These are phyloP conservation scores for Oceanodroma leucorhoa DNA, from an alignment of 2,797 vertebrate species.

Conservation along the genomic window DNA sequence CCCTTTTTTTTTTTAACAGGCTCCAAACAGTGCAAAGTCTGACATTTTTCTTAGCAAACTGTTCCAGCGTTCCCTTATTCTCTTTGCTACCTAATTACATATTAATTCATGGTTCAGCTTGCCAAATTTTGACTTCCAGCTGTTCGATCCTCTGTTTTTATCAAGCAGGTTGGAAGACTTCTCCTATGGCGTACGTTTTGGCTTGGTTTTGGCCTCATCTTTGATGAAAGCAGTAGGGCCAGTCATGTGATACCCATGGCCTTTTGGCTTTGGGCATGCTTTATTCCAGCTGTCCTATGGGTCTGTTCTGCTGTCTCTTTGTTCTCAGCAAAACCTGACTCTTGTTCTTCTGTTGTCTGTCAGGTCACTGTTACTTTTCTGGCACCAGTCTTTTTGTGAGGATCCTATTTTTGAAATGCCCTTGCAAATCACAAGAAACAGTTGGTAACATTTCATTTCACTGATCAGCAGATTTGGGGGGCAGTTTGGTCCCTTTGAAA, in stretches of 20 bases:
- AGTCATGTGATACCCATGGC: background rate
- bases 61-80: background rate
- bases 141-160: background rate
- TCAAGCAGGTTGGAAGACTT: background rate
- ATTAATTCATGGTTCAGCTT: background rate
- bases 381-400: background rate
- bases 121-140: background rate
- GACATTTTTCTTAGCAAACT: background rate
- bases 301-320: background rate
- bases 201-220: background rate
- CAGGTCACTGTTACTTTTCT: background rate
- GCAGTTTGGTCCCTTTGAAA: background rate
- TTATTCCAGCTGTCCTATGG: background rate
- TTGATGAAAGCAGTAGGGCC: background rate
- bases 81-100: background rate
- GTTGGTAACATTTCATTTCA: background rate
- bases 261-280: background rate
- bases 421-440: background rate
- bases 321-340: background rate
- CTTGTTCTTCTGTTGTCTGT: background rate
- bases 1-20: background rate
- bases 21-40: background rate
- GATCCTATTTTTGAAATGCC: background rate
- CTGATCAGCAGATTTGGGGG: background rate
- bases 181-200: accelerated